Percentiles rank a stretch among this genome's conserved stretches.
Evolutionary conservation across 1,140 invertebrate genomes (phyloP).

Genomic region (Chrysomallon squamiferum): DNA sequence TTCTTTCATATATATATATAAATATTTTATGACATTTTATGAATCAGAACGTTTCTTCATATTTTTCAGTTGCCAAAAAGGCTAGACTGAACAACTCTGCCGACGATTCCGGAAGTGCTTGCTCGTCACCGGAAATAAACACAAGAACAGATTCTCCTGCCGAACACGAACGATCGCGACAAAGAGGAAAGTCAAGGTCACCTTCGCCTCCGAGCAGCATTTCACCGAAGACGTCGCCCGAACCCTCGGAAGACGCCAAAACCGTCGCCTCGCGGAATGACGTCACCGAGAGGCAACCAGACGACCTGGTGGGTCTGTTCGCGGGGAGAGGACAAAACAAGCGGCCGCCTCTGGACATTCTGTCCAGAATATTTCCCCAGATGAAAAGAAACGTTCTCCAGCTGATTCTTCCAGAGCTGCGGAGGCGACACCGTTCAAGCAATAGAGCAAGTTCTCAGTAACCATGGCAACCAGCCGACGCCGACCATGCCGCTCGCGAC

Average conservation of each 20-base stretch:
- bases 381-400: slow-evolving; percentile 84
- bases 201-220: slow-evolving; percentile 8
- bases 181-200: not conserved
- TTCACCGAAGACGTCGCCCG: slow-evolving; percentile 6
- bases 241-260: not conserved
- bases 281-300: not conserved
- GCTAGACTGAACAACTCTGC: not conserved
- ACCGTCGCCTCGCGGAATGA: not conserved
- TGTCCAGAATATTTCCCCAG: slow-evolving; percentile 83
- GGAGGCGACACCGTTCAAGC: slow-evolving; percentile 87
- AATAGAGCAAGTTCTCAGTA: slow-evolving; percentile 75
- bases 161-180: not conserved
- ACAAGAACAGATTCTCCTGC: not conserved
- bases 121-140: slow-evolving; percentile 3
- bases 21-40: too few species aligned
- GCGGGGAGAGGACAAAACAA: slow-evolving; percentile 5
- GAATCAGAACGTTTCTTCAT: not conserved
- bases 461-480: slow-evolving; percentile 18
- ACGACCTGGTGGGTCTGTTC: not conserved
- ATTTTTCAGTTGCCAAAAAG: slow-evolving; percentile 6
- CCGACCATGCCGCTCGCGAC: slow-evolving; percentile 4
- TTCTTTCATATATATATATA: too few species aligned
- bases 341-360: slow-evolving; percentile 73
- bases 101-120: slow-evolving; percentile 2
- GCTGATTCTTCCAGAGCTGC: slow-evolving; percentile 74